Base-by-base conservation (phyloP, 2,113 vertebrate species). In the Colaptes auratus region DNA sequence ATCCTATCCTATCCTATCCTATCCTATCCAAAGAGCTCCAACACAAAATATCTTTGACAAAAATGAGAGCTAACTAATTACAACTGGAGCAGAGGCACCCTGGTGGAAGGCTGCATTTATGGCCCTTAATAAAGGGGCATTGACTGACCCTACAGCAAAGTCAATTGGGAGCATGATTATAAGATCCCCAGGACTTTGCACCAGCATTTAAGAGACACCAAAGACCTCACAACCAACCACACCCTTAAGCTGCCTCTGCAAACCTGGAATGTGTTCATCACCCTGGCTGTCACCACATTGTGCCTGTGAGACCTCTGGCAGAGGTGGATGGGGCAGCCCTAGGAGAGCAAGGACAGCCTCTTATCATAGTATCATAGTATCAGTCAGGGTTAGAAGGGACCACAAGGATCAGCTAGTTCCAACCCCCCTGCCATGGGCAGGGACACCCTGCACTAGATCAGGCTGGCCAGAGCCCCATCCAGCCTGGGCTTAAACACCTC, bases 141-240 rank as follows among this genome's bases (percentile, higher is more conserved):
- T 21, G n/a, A 36, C 28, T n/a, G 71, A 56, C 33, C 31, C 46
- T 0, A 0, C 17, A 81, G 63, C 59, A 60, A 20, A 78, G 25
- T 25, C 28, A 7, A 3, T 17, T 69, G 13, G 12, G 21, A 53
- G 53, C 1, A 2, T 3, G 17, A 27, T 1, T 1, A 5, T 39
- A 24, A 79, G 61, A 56, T 31, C 36, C 65, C 58, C 36, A 42
- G 0, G 4, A 12, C 61, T 58, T 39, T 39, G 67, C 15, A 64
- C 42, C 4, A 39, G 10, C 48, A 52, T 35, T 46, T 56, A 66
- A 67, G 71, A 31, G 33, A 78, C 30, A 15, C 44, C 10, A 23
- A 17, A 59, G 30, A 33, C 19, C 27, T 28, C 12, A 19, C 12
- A 70, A 10, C 24, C 73, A 44, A 8, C n/a, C 12, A 28, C 56